Base-by-base conservation (phyloP, 2,113 vertebrate species). In the Amphiprion ocellaris region DNA sequence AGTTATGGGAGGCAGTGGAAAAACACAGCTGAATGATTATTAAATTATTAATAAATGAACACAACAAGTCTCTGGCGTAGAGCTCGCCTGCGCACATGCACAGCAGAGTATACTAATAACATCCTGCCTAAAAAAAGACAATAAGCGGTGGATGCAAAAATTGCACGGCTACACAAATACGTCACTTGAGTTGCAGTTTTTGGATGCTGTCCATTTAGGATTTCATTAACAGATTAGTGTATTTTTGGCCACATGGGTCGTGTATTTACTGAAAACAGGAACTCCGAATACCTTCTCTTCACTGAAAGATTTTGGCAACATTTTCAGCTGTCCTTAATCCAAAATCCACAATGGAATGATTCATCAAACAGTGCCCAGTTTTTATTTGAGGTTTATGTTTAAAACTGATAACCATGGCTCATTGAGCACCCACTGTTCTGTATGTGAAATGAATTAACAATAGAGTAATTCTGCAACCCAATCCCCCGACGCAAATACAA, bases 1-100 rank as follows among this genome's bases (percentile, higher is more conserved):
- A 93, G 92, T 90, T 92, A 92, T 93, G 41, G 76, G 65, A 89
- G 74, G 84, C 73, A 76, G 84, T 83, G 84, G 77, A 89, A 92
- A 93, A 93, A 89, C 77, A 92, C 82, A 92, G 88, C 90, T 86
- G 83, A 91, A 85, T 79, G 81, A 81, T 50, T 24, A 81, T 50
- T 24, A 85, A 91, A 90, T 81, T 79, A 82, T 89, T 83, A 81
- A 90, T 91, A 87, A 89, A 87, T 81, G 52, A 87, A 85, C 61
- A 85, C 84, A 86, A 77, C 33, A 86, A 70, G 70, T 63, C 83
- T 83, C 66, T 50, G 63, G 80, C 53, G 19, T 46, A 28, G 62
- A 81, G 78, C 72, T 75, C 1, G 77, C 71, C 63, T 73, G 65
- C 28, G 14, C 55, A 74, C 68, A 63, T 62, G 67, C 63, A 72